phyloP scores from a whole-genome alignment of 2,888 invertebrate species.

The Rhamnusium bicolor region DNA sequence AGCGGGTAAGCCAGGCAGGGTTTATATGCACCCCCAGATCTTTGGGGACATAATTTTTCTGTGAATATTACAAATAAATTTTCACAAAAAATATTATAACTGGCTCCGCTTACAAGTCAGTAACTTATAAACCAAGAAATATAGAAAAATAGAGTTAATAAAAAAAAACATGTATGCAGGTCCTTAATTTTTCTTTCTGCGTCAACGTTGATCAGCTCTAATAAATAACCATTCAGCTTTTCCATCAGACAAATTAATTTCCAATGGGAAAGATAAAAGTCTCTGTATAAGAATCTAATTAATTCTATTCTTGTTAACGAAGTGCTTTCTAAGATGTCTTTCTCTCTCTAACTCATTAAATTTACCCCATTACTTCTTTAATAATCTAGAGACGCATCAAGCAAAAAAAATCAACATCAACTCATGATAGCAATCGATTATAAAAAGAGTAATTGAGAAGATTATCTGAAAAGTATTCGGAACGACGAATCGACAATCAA shows the following conservation, averaged over 20 bases:
- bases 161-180: no score
- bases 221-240: no score
- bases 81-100: no score
- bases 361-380: not conserved
- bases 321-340: not conserved
- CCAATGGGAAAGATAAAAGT: not conserved
- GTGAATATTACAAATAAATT: no score
- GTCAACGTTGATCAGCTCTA: no score
- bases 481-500: conserved; percentile 46
- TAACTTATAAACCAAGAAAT: no score
- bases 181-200: no score
- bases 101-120: no score
- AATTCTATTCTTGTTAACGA: not conserved
- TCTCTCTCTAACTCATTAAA: conserved; percentile 23
- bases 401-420: conserved; percentile 23
- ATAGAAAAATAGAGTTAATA: no score
- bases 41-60: no score
- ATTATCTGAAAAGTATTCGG: conserved; percentile 52
- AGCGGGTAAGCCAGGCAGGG: no score
- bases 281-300: not conserved
- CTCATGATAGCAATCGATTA: conserved; percentile 36
- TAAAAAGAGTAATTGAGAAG: conserved; percentile 53
- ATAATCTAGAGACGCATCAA: not conserved
- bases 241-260: not conserved
- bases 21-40: no score